A percentile compares a stretch with the other conserved stretches of the same genome.
Evolutionary conservation across 1,140 invertebrate genomes (phyloP).

Genomic region (Melitaea cinxia): DNA sequence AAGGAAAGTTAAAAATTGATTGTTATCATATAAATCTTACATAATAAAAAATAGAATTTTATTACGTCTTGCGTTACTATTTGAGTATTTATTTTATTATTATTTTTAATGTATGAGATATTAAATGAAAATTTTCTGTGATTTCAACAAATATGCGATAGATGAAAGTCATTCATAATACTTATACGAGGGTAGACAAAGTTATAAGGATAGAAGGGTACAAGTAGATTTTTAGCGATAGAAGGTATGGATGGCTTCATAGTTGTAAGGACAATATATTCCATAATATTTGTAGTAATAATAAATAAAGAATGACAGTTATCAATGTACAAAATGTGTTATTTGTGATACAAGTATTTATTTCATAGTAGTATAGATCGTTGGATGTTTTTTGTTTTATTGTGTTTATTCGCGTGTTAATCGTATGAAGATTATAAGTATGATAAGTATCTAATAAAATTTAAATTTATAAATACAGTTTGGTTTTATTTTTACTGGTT

Average conservation of each 20-base stretch:
- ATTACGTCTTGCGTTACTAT: too few relatives aligned
- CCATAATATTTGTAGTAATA: conserved; percentile 33
- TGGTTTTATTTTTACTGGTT: background rate
- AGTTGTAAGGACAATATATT: conserved; percentile 43
- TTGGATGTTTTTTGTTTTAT: conserved; percentile 19
- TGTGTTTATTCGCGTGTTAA: conserved; percentile 26
- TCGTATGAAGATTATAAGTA: conserved; percentile 24
- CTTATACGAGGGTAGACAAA: too few relatives aligned
- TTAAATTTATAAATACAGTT: conserved; percentile 1
- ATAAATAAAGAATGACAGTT: conserved; percentile 21
- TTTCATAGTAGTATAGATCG: conserved; percentile 41
- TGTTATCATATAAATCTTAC: too few relatives aligned
- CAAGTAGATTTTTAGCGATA: too few relatives aligned
- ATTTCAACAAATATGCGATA: conserved; percentile 50
- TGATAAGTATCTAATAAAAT: conserved; percentile 29
- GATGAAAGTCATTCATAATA: too few relatives aligned
- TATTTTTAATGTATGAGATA: conserved; percentile 9
- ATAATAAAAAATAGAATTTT: too few relatives aligned
- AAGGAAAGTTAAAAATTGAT: too few relatives aligned
- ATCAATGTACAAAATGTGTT: conserved; percentile 56
- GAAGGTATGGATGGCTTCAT: too few relatives aligned
- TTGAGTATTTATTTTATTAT: too few relatives aligned
- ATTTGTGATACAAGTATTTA: conserved; percentile 57
- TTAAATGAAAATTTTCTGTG: conserved; percentile 48
- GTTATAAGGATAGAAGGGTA: too few relatives aligned